These are phyloP conservation scores for Scaptomyza cyrtandrae DNA, from an alignment of 2,888 invertebrate genomes.

Conservation along the genomic window DNA sequence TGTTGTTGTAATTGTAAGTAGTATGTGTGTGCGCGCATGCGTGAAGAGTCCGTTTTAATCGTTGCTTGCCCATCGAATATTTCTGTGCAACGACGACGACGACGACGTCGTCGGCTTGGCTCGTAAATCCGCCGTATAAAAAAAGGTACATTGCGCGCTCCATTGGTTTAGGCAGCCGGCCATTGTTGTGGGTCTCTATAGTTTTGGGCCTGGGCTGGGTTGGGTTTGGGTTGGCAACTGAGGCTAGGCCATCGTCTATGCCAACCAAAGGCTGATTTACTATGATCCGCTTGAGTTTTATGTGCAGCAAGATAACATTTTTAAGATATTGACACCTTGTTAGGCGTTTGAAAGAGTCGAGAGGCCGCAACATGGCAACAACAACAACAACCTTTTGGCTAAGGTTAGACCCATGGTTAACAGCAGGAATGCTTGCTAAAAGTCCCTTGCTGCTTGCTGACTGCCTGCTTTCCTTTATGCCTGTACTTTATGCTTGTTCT, in stretches of 20 bases:
- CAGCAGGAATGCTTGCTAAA: slow-evolving; percentile 20
- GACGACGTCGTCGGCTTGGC: slow-evolving; percentile 71
- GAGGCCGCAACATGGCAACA: slow-evolving; percentile 37
- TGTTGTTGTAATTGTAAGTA: slow-evolving; percentile 24
- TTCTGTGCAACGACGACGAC: slow-evolving; percentile 76
- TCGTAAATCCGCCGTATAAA: slow-evolving; percentile 77
- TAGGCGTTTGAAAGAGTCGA: slow-evolving; percentile 74
- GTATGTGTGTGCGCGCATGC: slow-evolving; percentile 74
- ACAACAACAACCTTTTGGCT: slow-evolving; percentile 31
- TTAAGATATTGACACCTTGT: slow-evolving; percentile 83
- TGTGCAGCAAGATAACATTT: slow-evolving; percentile 81
- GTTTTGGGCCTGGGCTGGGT: slow-evolving; percentile 5
- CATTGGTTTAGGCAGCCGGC: slow-evolving; percentile 70
- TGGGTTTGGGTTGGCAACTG: slow-evolving; percentile 19
- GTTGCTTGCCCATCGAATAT: slow-evolving; percentile 79
- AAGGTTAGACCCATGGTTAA: slow-evolving; percentile 46
- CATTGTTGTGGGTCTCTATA: slow-evolving; percentile 64
- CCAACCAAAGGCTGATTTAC: slow-evolving; percentile 82
- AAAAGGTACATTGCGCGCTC: slow-evolving; percentile 71
- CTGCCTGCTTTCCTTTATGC: neutral
- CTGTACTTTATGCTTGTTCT: slow-evolving; percentile 8
- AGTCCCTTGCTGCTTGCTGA: neutral
- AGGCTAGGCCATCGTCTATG: slow-evolving; percentile 44
- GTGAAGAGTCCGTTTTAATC: slow-evolving; percentile 82
- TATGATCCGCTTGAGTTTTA: slow-evolving; percentile 82